These are phyloP conservation scores for Dicrurus megarhynchus DNA, from an alignment of 2,113 vertebrate species.

Conservation along the genomic window DNA sequence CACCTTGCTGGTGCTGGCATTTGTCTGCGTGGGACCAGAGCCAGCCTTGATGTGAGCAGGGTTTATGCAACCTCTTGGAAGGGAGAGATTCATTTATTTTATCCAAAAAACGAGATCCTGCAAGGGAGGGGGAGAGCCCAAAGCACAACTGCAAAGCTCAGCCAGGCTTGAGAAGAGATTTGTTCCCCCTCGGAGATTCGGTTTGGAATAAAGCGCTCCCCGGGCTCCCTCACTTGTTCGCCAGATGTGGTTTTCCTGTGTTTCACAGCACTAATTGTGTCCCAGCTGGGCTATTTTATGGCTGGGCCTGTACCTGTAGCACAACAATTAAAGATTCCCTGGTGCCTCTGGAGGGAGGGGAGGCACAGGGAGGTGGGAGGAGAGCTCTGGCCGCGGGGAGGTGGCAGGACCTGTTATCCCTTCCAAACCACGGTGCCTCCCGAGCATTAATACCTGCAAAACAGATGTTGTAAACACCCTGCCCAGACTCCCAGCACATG, in stretches of 20 bases:
- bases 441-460: neutral
- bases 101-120: neutral
- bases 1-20: neutral
- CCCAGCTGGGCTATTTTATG: slow-evolving; percentile 39
- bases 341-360: neutral
- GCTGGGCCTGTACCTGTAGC: neutral
- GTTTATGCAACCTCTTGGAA: neutral
- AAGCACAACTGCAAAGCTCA: neutral
- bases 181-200: neutral
- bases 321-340: neutral
- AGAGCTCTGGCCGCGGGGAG: neutral
- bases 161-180: neutral
- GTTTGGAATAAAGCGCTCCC: neutral
- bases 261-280: slow-evolving; percentile 47
- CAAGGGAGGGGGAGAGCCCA: neutral
- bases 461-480: slow-evolving; percentile 20
- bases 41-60: neutral
- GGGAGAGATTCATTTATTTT: neutral
- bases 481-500: neutral
- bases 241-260: slow-evolving; percentile 49
- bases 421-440: neutral
- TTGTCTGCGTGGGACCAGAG: neutral
- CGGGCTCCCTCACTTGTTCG: neutral
- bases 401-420: neutral
- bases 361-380: neutral